Conservation (phyloP, 2,797 vertebrate species). For the Halcyon badia region DNA sequence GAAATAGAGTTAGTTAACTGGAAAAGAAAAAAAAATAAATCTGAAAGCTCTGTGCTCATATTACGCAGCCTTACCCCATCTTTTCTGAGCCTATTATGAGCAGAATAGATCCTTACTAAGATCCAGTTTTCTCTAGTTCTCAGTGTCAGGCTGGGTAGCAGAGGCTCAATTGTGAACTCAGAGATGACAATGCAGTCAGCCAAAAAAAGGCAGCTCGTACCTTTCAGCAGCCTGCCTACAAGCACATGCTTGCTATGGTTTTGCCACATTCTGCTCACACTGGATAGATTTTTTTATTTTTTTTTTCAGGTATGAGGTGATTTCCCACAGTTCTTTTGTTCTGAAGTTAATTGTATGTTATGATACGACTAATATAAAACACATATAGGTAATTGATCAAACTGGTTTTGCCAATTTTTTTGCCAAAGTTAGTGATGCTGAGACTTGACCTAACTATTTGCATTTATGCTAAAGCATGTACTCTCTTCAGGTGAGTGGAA, state of each 20-base stretch:
- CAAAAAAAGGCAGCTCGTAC: background rate
- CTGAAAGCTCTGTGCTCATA: background rate
- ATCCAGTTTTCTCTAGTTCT: background rate
- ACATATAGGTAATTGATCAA: fast-evolving
- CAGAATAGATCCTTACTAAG: background rate
- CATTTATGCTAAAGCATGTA: background rate
- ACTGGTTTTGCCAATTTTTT: background rate
- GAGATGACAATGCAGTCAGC: background rate
- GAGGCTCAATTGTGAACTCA: background rate
- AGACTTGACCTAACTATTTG: background rate
- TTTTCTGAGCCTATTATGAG: background rate
- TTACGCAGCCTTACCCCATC: background rate
- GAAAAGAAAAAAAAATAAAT: background rate
- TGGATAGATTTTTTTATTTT: fast-evolving
- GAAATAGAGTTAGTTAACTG: background rate
- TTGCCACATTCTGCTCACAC: background rate
- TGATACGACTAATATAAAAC: background rate
- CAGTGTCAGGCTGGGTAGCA: background rate
- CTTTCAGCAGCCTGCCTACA: background rate
- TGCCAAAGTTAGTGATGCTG: background rate
- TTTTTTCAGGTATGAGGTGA: background rate
- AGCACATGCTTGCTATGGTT: background rate
- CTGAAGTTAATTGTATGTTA: background rate
- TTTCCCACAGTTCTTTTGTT: background rate
- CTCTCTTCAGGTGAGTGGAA: background rate